phyloP scores from a whole-genome alignment of 23 tunicate species.

The Clavelina lepadiformis region DNA sequence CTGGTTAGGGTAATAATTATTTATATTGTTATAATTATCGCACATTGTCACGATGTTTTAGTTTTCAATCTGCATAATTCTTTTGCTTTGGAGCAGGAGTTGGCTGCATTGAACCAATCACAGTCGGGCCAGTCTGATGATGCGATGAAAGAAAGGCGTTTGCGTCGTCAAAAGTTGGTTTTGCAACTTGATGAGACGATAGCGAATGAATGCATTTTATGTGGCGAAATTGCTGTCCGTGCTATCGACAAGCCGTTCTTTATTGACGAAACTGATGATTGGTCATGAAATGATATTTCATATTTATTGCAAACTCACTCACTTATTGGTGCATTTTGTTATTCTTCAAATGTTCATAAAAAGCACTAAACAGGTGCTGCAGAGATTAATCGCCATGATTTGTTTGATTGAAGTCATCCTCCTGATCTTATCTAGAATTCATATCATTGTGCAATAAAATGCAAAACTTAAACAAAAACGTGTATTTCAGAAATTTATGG shows the following conservation, averaged over 20 bases:
- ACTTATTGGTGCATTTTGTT: too few species aligned
- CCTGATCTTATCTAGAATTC: too few species aligned
- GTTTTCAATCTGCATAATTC: not conserved
- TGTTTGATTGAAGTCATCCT: too few species aligned
- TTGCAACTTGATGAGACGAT: conserved; percentile 56
- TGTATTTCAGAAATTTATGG: too few species aligned
- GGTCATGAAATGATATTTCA: too few species aligned
- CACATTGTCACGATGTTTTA: conserved; percentile 8
- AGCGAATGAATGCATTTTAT: conserved; percentile 69
- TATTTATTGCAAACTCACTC: too few species aligned
- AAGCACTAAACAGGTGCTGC: too few species aligned
- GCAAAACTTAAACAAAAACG: too few species aligned
- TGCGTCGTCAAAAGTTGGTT: conserved; percentile 32
- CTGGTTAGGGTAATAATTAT: not conserved
- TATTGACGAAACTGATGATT: not conserved
- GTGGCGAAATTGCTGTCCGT: conserved; percentile 74
- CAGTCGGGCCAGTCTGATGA: conserved; percentile 7
- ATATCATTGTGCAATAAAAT: too few species aligned
- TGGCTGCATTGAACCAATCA: conserved; percentile 17
- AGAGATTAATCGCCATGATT: too few species aligned
- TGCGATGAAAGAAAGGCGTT: conserved; percentile 9
- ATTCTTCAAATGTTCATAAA: too few species aligned
- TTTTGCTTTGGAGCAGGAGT: conserved; percentile 11
- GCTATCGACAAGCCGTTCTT: conserved; percentile 52
- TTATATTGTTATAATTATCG: not conserved